Evolutionary conservation across 2,113 vertebrate genomes (phyloP).

Genomic region (Lutjanus erythropterus): DNA sequence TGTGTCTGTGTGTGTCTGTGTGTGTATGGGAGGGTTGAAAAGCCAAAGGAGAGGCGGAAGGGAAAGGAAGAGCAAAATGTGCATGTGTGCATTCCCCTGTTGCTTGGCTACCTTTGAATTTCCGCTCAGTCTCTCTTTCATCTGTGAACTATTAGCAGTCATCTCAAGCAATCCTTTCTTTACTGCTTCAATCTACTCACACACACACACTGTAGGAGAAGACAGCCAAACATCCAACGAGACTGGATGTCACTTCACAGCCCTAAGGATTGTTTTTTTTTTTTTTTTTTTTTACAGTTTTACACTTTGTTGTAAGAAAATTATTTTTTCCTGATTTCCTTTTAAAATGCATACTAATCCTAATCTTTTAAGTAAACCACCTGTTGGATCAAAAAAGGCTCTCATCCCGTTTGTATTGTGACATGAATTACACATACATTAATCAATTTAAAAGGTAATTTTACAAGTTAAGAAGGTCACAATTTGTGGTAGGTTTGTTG

Average conservation of each 20-base stretch:
- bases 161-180: conserved; percentile 74
- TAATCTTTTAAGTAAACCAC: too few relatives aligned
- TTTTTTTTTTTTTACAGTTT: too few relatives aligned
- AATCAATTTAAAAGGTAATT: too few relatives aligned
- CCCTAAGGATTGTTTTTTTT: background rate
- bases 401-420: too few relatives aligned
- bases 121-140: conserved; percentile 75
- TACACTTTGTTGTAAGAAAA: too few relatives aligned
- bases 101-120: conserved; percentile 81
- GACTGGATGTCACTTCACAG: conserved; percentile 32
- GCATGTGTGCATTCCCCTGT: conserved; percentile 74
- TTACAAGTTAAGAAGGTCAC: too few relatives aligned
- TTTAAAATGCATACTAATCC: too few relatives aligned
- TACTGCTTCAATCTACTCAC: conserved; percentile 51
- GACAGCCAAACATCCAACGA: conserved; percentile 15
- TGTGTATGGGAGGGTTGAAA: conserved; percentile 44
- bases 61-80: conserved; percentile 75
- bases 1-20: conserved; percentile 10
- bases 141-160: conserved; percentile 81
- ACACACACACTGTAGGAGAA: conserved; percentile 9
- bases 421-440: too few relatives aligned
- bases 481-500: too few relatives aligned
- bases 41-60: conserved; percentile 67
- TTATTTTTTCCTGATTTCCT: too few relatives aligned
- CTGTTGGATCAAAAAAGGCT: too few relatives aligned